These are phyloP conservation scores for Cheilosia variabilis DNA, from an alignment of 2,888 invertebrate genomes.

Conservation along the genomic window DNA sequence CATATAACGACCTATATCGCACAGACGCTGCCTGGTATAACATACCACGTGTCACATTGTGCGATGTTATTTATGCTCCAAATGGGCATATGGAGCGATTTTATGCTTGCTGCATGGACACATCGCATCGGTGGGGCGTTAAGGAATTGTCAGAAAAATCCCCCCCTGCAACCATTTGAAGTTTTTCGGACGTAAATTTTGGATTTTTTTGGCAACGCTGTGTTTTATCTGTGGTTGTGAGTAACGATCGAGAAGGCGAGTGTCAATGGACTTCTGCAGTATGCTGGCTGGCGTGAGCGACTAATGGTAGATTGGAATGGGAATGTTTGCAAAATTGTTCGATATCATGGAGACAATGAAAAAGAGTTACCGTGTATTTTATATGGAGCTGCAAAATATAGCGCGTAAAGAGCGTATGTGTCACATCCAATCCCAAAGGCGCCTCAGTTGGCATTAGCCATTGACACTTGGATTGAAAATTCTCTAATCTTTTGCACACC, in stretches of 20 bases:
- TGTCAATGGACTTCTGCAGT: constrained; percentile 22
- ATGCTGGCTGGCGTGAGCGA: too few species aligned
- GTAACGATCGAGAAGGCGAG: constrained; percentile 15
- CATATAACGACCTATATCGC: constrained; percentile 56
- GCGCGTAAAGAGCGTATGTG: too few species aligned
- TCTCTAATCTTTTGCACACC: too few species aligned
- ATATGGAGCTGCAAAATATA: too few species aligned
- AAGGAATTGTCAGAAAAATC: constrained; percentile 13
- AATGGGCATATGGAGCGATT: constrained; percentile 62
- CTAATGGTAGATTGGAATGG: too few species aligned
- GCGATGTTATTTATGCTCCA: constrained; percentile 66
- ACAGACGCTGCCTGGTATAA: constrained; percentile 23
- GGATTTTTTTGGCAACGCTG: not conserved
- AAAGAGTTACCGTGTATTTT: too few species aligned
- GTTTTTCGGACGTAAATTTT: constrained; percentile 22
- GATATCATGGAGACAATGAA: too few species aligned
- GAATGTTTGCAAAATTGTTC: too few species aligned
- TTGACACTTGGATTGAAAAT: too few species aligned
- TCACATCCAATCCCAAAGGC: too few species aligned
- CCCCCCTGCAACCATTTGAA: constrained; percentile 11
- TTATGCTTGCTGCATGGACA: constrained; percentile 24
- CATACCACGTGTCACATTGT: constrained; percentile 38
- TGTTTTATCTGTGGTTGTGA: constrained; percentile 26
- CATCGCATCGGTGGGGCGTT: not conserved
- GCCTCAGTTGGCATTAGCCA: too few species aligned